Percentiles rank a stretch among this genome's conserved stretches.
Evolutionary conservation across 2,888 invertebrate species (phyloP).

Genomic region (Vandiemenella viatica): DNA sequence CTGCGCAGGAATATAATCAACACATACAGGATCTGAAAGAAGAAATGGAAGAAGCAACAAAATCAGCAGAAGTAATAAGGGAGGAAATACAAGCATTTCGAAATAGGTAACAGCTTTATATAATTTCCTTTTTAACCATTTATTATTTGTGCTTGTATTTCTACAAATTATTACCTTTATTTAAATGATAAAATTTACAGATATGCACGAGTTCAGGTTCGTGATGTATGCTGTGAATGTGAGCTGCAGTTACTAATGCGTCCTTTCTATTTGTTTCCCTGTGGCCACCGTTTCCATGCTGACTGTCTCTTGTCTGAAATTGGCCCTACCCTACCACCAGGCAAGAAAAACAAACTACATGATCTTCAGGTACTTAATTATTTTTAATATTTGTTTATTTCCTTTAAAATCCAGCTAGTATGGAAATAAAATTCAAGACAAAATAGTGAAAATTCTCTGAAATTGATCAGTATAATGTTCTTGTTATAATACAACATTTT

Average conservation of each 20-base stretch:
- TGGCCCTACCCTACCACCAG: constrained; percentile 42
- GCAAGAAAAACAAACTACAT: constrained; percentile 33
- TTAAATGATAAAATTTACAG: constrained; percentile 27
- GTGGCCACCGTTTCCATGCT: constrained; percentile 85
- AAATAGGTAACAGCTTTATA: constrained; percentile 36
- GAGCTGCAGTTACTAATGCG: constrained; percentile 62
- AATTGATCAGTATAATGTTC: constrained; percentile 8
- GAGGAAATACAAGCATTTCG: constrained; percentile 74
- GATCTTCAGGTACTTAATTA: constrained; percentile 27
- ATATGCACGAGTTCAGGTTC: constrained; percentile 58
- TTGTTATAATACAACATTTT: neutral
- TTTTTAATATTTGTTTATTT: neutral
- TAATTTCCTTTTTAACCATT: neutral
- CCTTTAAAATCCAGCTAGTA: no score
- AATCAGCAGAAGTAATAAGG: constrained; percentile 77
- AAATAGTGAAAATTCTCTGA: no score
- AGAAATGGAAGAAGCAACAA: constrained; percentile 90
- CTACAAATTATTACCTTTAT: no score
- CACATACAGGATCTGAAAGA: constrained; percentile 82
- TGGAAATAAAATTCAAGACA: no score
- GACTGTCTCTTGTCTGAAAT: constrained; percentile 77
- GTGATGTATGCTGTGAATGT: constrained; percentile 74
- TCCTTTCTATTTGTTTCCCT: constrained; percentile 91
- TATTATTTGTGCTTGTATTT: neutral
- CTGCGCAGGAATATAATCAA: constrained; percentile 88